Evolutionary conservation across 1,140 invertebrate genomes (phyloP).

Genomic region (Cyclargus thomasi): DNA sequence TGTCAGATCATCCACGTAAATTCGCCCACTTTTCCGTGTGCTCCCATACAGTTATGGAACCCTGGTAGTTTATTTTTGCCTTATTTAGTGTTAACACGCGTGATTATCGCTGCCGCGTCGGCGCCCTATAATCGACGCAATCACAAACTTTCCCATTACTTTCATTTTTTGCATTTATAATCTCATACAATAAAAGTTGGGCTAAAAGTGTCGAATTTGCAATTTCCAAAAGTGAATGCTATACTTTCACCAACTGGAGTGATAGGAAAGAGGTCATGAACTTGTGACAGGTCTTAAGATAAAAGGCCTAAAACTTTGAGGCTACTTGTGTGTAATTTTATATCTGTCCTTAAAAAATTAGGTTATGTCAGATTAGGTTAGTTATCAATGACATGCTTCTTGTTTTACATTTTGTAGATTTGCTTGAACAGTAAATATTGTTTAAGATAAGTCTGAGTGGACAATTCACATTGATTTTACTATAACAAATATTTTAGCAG

Average conservation of each 20-base stretch:
- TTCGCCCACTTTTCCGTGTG: slow-evolving; percentile 10
- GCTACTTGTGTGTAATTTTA: background rate
- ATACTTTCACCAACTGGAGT: slow-evolving; percentile 33
- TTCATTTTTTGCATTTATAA: background rate
- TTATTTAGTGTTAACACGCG: slow-evolving; percentile 21
- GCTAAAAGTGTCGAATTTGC: background rate
- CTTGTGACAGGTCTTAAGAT: slow-evolving; percentile 11
- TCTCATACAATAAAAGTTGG: background rate
- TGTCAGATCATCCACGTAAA: slow-evolving; percentile 30
- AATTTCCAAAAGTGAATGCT: slow-evolving; percentile 33
- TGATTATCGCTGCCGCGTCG: slow-evolving; percentile 35
- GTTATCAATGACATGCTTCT: slow-evolving; percentile 5
- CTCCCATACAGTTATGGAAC: slow-evolving; percentile 18
- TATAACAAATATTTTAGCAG: too few species aligned
- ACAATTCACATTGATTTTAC: too few species aligned
- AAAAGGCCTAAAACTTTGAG: background rate
- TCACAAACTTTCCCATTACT: slow-evolving; percentile 9
- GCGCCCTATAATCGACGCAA: slow-evolving; percentile 28
- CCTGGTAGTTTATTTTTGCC: background rate
- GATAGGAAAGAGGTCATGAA: slow-evolving; percentile 4
- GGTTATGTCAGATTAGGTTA: slow-evolving; percentile 14
- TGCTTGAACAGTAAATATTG: too few species aligned
- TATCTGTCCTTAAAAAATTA: background rate
- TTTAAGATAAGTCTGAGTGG: too few species aligned
- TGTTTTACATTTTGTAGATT: background rate